Evolutionary conservation across 2,888 invertebrate genomes (phyloP), one percentile per base, ranked within the genome.

Genomic region (Nephrotoma appendiculata): DNA sequence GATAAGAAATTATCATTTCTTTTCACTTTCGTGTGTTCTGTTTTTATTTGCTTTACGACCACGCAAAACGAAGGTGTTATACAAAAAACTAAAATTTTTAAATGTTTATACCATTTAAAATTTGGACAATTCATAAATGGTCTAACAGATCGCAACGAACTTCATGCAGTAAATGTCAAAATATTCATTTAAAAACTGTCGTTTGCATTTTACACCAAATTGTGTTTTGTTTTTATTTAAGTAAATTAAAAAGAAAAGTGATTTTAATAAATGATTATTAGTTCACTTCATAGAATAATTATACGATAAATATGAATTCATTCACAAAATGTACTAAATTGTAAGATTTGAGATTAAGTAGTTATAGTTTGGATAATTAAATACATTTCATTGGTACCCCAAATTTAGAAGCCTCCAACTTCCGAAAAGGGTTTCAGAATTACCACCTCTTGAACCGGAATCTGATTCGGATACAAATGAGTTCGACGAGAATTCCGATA

Each of bases 351-450:
- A 31, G 31, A 31, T 3, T 31, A 3, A 31, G 3, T 31, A 31
- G 31, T 31, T 31, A 19, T 19, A 31, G 31, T 31, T 31, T 31
- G 31, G 3, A 31, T 31, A 31, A 31, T 48, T 48, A 2, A 12
- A 48, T 12, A 48, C 0, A 48, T 48, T 48, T n/a, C 48, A 15
- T 12, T 84, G 41, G 6, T 84, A 48, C 6, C 1, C n/a, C 31
- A 71, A 41, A 86, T 86, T 83, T 83, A 44, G 86, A 45, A 86
- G 42, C 19, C 84, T 84, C 41, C 15, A 15, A 31, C 45, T 91
- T 6, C 91, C 91, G 41, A 90, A 90, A 31, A 89, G 90, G 87
- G 89, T 90, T 11, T 90, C 89, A 88, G 91, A 92, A 86, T 88
- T 92, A 85, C 89, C 90, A 11, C 89, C 89, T 31, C 88, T 90